Evolutionary conservation across 2,888 invertebrate species (phyloP).

Genomic region (Drosophila picticornis): DNA sequence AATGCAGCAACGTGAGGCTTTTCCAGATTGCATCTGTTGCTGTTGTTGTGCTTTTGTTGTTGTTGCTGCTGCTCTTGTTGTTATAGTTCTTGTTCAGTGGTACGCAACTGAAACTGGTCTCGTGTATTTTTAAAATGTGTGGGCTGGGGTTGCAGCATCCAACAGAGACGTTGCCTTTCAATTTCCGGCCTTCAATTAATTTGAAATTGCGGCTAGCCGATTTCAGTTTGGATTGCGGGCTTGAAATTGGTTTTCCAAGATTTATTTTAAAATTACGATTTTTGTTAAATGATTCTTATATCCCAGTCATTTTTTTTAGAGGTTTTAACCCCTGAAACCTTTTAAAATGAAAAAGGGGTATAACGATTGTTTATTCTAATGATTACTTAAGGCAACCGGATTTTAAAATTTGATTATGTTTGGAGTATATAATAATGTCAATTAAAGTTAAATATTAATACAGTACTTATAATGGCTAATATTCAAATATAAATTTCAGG

Average conservation of each 20-base stretch:
- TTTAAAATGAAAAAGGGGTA: not conserved
- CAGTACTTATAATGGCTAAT: no score
- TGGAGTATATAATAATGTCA: no score
- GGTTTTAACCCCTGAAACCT: not conserved
- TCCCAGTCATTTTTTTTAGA: not conserved
- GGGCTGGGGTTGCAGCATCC: not conserved
- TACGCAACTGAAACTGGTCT: slow-evolving; percentile 9
- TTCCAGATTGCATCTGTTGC: slow-evolving; percentile 6
- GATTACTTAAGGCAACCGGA: not conserved
- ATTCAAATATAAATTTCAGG: no score
- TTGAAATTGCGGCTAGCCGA: slow-evolving; percentile 69
- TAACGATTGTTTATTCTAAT: not conserved
- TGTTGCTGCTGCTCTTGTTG: slow-evolving; percentile 1
- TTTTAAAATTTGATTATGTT: not conserved
- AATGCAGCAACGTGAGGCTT: slow-evolving; percentile 30
- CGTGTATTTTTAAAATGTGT: slow-evolving; percentile 35
- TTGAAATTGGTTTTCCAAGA: slow-evolving; percentile 56
- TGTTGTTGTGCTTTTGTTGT: slow-evolving; percentile 1
- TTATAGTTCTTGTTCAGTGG: slow-evolving; percentile 19
- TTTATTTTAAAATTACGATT: slow-evolving; percentile 27
- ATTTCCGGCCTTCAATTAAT: slow-evolving; percentile 77
- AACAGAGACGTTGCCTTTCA: slow-evolving; percentile 55
- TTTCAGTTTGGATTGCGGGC: slow-evolving; percentile 45
- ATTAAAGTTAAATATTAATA: not conserved
- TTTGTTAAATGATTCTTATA: slow-evolving; percentile 22